Base-by-base conservation (phyloP, 2,113 vertebrate species). In the Narcine bancroftii region DNA sequence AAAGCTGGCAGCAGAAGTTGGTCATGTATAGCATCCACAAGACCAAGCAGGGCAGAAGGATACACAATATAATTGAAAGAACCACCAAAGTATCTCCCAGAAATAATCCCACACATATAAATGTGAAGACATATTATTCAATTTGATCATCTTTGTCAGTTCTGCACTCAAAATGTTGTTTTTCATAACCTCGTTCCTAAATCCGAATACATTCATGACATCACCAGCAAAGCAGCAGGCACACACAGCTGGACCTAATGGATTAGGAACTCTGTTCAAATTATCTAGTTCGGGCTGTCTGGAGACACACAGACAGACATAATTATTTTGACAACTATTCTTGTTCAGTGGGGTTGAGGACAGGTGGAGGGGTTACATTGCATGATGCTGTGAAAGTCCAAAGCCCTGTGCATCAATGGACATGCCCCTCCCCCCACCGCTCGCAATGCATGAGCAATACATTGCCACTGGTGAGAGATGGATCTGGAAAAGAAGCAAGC, bases 381-480 rank as follows among this genome's bases (percentile, higher is more conserved):
- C 81, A 85, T 85, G 50, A 60, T 85, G 53, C 53, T 93, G 94
- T 94, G 93, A 93, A 93, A 95, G 94, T 94, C 93, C 94, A 45
- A 47, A 11, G 93, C 93, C 94, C 93, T 94, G 93, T 87, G 92
- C 93, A 93, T 93, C 94, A 93, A 93, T 93, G 53, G 72, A 93
- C 94, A 93, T 94, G 94, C 93, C 93, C 94, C 94, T 94, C 94
- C 93, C 93, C 95, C 92, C 93, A 93, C 93, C 94, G 92, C 65
- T 47, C 19, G 89, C 65, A 50, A 83, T 53, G 77, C 60, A 66
- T 63, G 60, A 83, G 50, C 39, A 45, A 19, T 45, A 77, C 45
- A 42, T 77, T 77, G 77, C 50, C 1, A 1, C 81, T 56, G 29
- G 50, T 85, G 81, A 85, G 50, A 85, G 81, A 85, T 83, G 79